A percentile compares a stretch with the other conserved stretches of the same genome.
phyloP scores from a whole-genome alignment of 2,797 vertebrate species.

The Bryconaethiops microstoma region DNA sequence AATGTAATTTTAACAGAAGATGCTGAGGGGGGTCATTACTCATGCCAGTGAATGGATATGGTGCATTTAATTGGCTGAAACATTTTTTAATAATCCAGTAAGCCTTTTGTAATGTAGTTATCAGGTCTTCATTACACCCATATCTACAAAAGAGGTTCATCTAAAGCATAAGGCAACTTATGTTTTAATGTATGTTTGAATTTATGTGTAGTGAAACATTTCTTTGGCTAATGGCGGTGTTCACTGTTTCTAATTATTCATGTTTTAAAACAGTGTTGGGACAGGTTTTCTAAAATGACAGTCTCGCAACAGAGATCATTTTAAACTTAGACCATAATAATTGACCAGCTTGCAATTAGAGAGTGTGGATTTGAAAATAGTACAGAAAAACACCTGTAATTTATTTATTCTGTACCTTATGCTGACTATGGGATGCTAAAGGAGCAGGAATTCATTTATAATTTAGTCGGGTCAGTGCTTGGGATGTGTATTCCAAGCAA shows the following conservation, averaged over 20 bases:
- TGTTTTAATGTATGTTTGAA: neutral
- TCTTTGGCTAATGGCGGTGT: neutral
- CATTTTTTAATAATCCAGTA: neutral
- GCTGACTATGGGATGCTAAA: too few relatives aligned
- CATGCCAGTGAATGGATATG: slow-evolving; percentile 5
- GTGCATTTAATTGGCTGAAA: slow-evolving; percentile 8
- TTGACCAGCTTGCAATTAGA: neutral
- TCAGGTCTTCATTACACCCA: neutral
- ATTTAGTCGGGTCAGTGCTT: too few relatives aligned
- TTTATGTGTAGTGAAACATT: neutral
- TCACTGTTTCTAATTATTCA: too few relatives aligned
- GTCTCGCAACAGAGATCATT: too few relatives aligned
- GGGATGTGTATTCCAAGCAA: too few relatives aligned
- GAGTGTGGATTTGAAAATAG: neutral
- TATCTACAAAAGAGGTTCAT: neutral
- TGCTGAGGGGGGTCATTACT: slow-evolving; percentile 17
- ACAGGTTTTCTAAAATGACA: too few relatives aligned
- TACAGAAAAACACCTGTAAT: too few relatives aligned
- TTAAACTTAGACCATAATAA: neutral
- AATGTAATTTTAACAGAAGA: slow-evolving; percentile 20
- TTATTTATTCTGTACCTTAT: too few relatives aligned
- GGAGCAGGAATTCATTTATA: too few relatives aligned
- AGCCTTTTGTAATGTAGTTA: slow-evolving; percentile 8
- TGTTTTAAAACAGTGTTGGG: too few relatives aligned
- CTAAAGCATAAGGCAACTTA: neutral